These are phyloP conservation scores for Cerceris rybyensis DNA, from an alignment of 2,888 invertebrate genomes.

Conservation along the genomic window DNA sequence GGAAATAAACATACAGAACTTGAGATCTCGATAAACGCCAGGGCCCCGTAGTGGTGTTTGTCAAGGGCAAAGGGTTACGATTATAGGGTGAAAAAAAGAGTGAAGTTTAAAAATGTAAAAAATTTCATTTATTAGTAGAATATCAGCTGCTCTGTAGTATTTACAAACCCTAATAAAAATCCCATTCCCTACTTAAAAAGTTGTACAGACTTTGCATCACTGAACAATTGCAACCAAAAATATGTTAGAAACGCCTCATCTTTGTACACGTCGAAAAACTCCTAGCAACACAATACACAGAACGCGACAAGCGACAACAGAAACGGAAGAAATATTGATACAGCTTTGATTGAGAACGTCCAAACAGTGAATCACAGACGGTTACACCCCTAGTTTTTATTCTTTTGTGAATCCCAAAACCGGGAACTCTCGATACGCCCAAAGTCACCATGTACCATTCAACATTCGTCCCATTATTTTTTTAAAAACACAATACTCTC, in stretches of 20 bases:
- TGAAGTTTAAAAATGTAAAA: too few species aligned
- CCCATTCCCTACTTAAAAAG: too few species aligned
- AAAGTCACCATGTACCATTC: constrained; percentile 18
- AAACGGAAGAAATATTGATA: constrained; percentile 69
- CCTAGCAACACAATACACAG: neutral
- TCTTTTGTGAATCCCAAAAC: constrained; percentile 29
- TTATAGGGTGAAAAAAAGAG: too few species aligned
- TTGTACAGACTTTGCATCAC: too few species aligned
- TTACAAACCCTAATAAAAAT: too few species aligned
- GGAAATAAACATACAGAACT: too few species aligned
- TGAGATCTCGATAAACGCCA: too few species aligned
- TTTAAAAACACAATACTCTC: neutral
- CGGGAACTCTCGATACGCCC: constrained; percentile 17
- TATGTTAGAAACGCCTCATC: neutral
- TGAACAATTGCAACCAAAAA: neutral
- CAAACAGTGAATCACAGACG: constrained; percentile 57
- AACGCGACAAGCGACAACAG: constrained; percentile 57
- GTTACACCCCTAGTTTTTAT: constrained; percentile 39
- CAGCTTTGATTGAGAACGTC: constrained; percentile 65
- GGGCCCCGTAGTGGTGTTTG: too few species aligned
- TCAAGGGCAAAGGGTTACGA: too few species aligned
- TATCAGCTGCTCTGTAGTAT: too few species aligned
- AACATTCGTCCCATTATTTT: neutral
- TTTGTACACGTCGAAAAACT: neutral
- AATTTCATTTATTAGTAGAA: too few species aligned